Evolutionary conservation across 2,888 invertebrate species (phyloP).

Genomic region (Thecocarcelia acutangulata): DNA sequence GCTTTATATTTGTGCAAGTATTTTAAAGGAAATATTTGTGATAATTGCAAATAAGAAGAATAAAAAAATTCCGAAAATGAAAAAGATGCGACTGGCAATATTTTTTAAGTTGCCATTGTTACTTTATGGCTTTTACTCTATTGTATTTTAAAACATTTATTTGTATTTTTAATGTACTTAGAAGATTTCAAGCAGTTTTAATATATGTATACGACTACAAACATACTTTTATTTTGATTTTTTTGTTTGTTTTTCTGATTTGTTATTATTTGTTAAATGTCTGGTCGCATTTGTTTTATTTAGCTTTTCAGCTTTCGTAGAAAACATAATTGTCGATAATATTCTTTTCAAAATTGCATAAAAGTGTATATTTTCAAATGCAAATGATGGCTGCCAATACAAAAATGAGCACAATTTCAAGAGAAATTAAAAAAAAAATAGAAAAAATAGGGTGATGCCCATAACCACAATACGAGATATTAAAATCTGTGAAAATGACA

Average conservation of each 20-base stretch:
- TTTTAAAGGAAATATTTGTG: too few species aligned
- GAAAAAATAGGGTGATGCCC: too few species aligned
- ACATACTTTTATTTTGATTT: too few species aligned
- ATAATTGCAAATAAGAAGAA: too few species aligned
- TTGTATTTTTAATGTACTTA: conserved; percentile 21
- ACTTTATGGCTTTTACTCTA: not conserved
- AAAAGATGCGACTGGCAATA: not conserved
- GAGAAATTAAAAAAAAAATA: too few species aligned
- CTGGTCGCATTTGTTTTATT: conserved; percentile 1
- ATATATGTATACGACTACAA: too few species aligned
- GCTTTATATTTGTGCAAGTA: too few species aligned
- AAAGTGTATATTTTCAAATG: too few species aligned
- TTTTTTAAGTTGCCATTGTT: not conserved
- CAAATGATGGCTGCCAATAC: too few species aligned
- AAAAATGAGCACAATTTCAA: too few species aligned
- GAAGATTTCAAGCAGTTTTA: not conserved
- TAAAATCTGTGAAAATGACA: too few species aligned
- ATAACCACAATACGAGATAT: too few species aligned
- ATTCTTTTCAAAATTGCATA: not conserved
- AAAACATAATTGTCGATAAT: not conserved
- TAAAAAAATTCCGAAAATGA: not conserved
- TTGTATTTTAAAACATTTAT: conserved; percentile 13
- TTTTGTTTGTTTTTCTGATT: not conserved
- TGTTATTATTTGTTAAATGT: conserved; percentile 54
- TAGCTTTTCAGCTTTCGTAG: not conserved